Conservation (phyloP, 2,888 invertebrate species). For the Artemia sinica region DNA sequence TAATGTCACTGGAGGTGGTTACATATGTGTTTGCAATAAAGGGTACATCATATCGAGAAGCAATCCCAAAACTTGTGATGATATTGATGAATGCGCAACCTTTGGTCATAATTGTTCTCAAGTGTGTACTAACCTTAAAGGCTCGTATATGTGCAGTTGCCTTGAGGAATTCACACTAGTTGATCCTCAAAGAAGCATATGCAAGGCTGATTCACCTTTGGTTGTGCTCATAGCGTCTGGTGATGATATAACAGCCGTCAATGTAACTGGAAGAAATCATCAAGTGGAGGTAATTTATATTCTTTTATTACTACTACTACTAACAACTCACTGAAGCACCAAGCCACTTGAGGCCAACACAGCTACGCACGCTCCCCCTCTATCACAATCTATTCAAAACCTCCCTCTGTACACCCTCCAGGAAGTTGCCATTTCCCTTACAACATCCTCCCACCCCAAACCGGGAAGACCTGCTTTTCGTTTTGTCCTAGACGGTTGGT, state of each 20-base stretch:
- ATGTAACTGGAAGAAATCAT: slow-evolving; percentile 43
- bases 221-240: slow-evolving; percentile 60
- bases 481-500: too few species aligned
- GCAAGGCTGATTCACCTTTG: slow-evolving; percentile 49
- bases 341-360: too few species aligned
- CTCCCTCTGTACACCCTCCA: too few species aligned
- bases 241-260: slow-evolving; percentile 61
- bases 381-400: too few species aligned
- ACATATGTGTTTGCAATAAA: slow-evolving; percentile 72
- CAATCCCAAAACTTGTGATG: slow-evolving; percentile 66
- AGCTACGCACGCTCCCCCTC: too few species aligned
- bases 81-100: slow-evolving; percentile 71
- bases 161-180: slow-evolving; percentile 57
- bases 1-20: slow-evolving; percentile 57
- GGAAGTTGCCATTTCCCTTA: too few species aligned
- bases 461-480: too few species aligned
- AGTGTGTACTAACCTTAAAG: slow-evolving; percentile 75
- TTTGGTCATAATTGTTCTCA: slow-evolving; percentile 82
- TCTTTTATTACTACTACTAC: too few species aligned
- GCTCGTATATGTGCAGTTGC: slow-evolving; percentile 71
- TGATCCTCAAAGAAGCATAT: slow-evolving; percentile 62
- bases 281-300: slow-evolving; percentile 28
- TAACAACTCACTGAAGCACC: too few species aligned
- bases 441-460: too few species aligned
- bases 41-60: slow-evolving; percentile 63